Evolutionary conservation across 2,113 vertebrate species (phyloP).

Genomic region (Vulpes lagopus): DNA sequence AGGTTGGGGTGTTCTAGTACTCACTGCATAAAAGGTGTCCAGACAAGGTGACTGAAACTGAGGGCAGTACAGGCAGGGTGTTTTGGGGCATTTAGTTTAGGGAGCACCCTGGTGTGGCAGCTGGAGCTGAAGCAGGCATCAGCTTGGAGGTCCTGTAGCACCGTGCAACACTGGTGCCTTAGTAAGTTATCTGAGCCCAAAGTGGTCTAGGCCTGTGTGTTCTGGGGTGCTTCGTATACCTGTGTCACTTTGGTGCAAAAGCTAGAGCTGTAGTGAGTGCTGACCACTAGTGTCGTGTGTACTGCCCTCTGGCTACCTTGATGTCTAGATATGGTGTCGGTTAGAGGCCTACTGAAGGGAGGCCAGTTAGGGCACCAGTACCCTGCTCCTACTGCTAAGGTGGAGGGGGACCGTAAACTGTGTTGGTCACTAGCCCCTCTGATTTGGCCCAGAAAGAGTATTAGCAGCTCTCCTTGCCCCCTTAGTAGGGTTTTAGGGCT

Average conservation of each 20-base stretch:
- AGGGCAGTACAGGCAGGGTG: neutral
- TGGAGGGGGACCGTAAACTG: neutral
- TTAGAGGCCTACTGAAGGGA: neutral
- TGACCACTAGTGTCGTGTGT: neutral
- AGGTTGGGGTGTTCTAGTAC: neutral
- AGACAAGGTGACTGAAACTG: neutral
- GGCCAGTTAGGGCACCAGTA: neutral
- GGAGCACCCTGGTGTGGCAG: neutral
- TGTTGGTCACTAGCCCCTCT: neutral
- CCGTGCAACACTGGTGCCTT: neutral
- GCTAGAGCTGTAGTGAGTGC: neutral
- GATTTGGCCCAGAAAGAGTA: neutral
- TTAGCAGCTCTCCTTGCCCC: neutral
- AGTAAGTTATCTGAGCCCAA: neutral
- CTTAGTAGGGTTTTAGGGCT: neutral
- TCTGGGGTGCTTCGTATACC: neutral
- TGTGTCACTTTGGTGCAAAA: neutral
- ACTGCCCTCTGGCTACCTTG: neutral
- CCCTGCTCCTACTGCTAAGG: neutral
- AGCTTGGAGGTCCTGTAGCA: neutral
- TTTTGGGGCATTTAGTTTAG: neutral
- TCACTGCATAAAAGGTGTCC: neutral
- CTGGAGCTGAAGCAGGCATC: neutral
- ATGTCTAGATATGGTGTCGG: neutral
- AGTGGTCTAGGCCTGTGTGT: neutral